Evolutionary conservation across 2,113 vertebrate genomes (phyloP).

Genomic region (Saguinus midas): DNA sequence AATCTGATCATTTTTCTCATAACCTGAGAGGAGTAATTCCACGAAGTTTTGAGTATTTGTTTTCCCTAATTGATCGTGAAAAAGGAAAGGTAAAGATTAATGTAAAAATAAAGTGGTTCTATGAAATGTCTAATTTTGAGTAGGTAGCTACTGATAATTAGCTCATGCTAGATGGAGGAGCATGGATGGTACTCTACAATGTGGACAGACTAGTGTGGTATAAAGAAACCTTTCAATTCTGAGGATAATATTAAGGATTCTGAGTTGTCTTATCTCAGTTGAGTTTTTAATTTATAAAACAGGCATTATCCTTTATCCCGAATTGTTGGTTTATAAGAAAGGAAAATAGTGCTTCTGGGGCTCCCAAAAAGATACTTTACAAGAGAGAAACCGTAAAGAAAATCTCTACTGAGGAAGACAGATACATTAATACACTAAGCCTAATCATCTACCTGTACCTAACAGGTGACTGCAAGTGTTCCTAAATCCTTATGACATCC

Average conservation of each 20-base stretch:
- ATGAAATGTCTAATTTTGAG: constrained; percentile 7
- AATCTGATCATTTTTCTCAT: constrained; percentile 95
- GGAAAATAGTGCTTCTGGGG: not conserved
- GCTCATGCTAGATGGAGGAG: not conserved
- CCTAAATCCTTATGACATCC: not conserved
- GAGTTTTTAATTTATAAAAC: constrained; percentile 11
- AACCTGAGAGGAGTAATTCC: constrained; percentile 95
- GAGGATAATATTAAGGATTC: not conserved
- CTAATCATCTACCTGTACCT: not conserved
- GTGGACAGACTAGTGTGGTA: not conserved
- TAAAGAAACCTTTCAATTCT: not conserved
- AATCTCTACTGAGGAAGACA: not conserved
- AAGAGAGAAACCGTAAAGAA: not conserved
- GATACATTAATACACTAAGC: not conserved
- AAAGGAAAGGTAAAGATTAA: constrained; percentile 89
- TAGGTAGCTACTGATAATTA: not conserved
- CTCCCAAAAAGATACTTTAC: not conserved
- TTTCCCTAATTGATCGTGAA: constrained; percentile 96
- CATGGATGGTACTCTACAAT: not conserved
- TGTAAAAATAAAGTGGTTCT: not conserved
- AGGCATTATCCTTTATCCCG: not conserved
- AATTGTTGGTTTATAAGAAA: not conserved
- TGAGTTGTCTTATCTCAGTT: not conserved
- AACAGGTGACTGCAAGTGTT: not conserved
- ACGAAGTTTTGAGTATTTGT: constrained; percentile 97